A percentile compares a stretch with the other conserved stretches of the same genome.
phyloP scores from a whole-genome alignment of 2,888 invertebrate genomes.

The Loripinus fragilis region DNA sequence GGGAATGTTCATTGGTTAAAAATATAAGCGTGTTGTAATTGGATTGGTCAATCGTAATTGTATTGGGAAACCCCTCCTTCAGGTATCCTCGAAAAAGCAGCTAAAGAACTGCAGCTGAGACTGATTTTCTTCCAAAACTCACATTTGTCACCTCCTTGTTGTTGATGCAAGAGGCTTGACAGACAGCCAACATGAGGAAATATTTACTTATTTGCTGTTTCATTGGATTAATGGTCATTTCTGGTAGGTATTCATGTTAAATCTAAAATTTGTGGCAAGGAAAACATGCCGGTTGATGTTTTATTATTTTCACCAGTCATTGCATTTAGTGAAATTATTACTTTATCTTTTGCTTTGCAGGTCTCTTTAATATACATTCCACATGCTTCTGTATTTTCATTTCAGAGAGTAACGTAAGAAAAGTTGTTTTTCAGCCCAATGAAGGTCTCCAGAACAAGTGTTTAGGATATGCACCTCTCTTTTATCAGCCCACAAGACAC shows the following conservation, averaged over 20 bases:
- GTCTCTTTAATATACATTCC: too few species aligned
- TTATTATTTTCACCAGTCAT: too few species aligned
- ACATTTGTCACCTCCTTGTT: neutral
- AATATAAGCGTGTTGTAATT: constrained; percentile 67
- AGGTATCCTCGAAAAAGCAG: constrained; percentile 21
- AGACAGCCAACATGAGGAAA: constrained; percentile 60
- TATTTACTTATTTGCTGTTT: constrained; percentile 65
- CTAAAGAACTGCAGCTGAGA: constrained; percentile 60
- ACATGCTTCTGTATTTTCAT: too few species aligned
- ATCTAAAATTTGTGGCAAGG: too few species aligned
- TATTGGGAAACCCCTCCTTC: constrained; percentile 16
- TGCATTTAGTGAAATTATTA: too few species aligned
- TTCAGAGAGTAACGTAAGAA: too few species aligned
- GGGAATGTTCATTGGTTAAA: constrained; percentile 71
- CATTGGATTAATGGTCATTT: constrained; percentile 72
- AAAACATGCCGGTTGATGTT: neutral
- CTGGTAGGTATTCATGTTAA: constrained; percentile 74
- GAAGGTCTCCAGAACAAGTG: too few species aligned
- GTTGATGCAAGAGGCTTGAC: constrained; percentile 10
- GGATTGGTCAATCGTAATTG: constrained; percentile 67
- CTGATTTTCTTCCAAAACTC: constrained; percentile 27
- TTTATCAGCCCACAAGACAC: too few species aligned
- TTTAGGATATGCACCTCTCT: too few species aligned
- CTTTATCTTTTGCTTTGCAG: too few species aligned
- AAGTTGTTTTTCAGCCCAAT: too few species aligned